Percentiles rank a stretch among this genome's conserved stretches.
Evolutionary conservation across 2,113 vertebrate genomes (phyloP).

Genomic region (Nesoenas mayeri): DNA sequence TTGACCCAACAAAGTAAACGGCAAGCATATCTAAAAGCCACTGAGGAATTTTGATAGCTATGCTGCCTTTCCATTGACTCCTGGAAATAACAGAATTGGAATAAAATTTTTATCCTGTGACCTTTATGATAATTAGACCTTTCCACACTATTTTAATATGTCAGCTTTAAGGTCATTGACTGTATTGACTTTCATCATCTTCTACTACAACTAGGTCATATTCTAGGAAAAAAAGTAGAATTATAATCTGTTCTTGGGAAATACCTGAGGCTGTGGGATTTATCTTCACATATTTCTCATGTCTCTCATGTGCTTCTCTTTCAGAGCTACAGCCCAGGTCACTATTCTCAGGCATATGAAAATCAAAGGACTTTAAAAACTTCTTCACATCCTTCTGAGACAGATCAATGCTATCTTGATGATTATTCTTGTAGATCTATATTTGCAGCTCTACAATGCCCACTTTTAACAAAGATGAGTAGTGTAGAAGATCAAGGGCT

Average conservation of each 20-base stretch:
- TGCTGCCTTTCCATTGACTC: not conserved
- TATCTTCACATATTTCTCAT: not conserved
- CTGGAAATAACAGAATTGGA: not conserved
- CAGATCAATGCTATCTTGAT: not conserved
- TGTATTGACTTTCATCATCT: not conserved
- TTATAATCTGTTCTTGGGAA: not conserved
- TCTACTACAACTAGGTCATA: not conserved
- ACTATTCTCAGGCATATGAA: not conserved
- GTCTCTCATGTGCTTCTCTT: not conserved
- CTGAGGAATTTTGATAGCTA: not conserved
- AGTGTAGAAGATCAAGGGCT: not conserved
- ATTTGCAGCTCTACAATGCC: not conserved
- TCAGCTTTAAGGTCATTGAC: slow-evolving; percentile 15
- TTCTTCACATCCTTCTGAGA: not conserved
- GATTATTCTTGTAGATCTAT: not conserved
- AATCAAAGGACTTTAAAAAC: not conserved
- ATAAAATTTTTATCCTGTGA: not conserved
- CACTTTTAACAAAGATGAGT: not conserved
- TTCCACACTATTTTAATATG: not conserved
- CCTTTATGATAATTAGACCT: not conserved
- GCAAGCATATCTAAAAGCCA: not conserved
- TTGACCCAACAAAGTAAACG: not conserved
- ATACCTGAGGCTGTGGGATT: not conserved
- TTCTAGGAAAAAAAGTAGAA: not conserved
- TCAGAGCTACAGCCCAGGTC: not conserved